Evolutionary conservation across 2,888 invertebrate species (phyloP), one percentile per base, ranked within the genome.

Genomic region (Watsonalla cultraria): DNA sequence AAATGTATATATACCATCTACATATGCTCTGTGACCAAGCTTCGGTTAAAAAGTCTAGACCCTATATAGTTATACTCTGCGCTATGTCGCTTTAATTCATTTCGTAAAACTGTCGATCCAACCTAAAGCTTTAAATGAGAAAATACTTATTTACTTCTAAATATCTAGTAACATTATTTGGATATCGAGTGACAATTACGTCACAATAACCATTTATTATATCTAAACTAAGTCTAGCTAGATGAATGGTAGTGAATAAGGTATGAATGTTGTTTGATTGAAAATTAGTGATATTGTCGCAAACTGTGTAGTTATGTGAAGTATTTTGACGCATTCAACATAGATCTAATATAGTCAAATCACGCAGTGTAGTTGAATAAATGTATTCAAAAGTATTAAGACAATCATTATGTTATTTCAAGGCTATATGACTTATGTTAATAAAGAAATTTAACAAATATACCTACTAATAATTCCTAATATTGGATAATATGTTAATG

Each of bases 111-210:
- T 54, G 51, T 59, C 54, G 55, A 71, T 60, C 58, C 60, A 64
- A 67, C 68, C 59, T 57, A 65, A 56, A 71, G 74, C 74, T 74
- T 74, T 75, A 74, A 72, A 53, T 52, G 35, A 45, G 48, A 39
- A 52, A 55, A 61, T 33, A 39, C 42, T 42, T 42, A 50, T 55
- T 45, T 59, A 47, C 49, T 55, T 59, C 45, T 54, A 51, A 51
- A 60, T 52, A 54, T 53, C 54, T 65, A 63, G 54, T 54, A 47
- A 49, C 54, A 53, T 54, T 46, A 46, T 47, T 46, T 54, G 11
- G 11, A 42, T 11, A 42, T 42, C 42, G 42, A 56, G 66, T 65
- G 58, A 66, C 65, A 59, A 52, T 24, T 56, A 57, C 58, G 70
- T 74, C 74, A 70, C 72, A 74, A 70, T 45, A 59, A 59, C 37